Conservation (phyloP, 2,113 vertebrate genomes). For the Microtus richardsoni region DNA sequence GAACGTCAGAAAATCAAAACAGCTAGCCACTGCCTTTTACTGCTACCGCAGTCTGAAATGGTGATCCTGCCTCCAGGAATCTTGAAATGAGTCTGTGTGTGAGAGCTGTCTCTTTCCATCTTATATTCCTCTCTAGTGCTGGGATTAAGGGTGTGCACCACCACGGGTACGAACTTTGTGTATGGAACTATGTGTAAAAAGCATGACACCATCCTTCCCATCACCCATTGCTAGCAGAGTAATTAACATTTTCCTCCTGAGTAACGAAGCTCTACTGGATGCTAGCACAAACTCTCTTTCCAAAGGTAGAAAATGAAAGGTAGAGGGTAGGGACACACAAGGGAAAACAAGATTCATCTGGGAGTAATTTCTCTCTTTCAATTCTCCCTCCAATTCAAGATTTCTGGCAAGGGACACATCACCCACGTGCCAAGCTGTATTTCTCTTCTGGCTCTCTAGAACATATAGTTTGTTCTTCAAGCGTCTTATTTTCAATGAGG, state of each 20-base stretch:
- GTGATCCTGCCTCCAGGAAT: no score
- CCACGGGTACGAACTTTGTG: background rate
- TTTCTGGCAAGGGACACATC: slow-evolving; percentile 37
- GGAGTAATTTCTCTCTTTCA: background rate
- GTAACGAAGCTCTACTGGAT: background rate
- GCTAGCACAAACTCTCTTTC: background rate
- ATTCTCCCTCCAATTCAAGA: slow-evolving; percentile 17
- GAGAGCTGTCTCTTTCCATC: no score
- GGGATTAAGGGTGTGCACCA: no score
- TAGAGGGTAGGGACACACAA: slow-evolving; percentile 18
- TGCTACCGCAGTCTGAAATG: no score
- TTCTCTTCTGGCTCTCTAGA: background rate
- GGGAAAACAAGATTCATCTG: background rate
- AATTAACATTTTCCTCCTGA: background rate
- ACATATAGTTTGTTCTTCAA: background rate
- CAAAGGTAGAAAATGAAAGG: slow-evolving; percentile 17
- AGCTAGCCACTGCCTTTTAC: no score
- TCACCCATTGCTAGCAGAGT: background rate
- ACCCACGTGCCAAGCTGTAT: background rate
- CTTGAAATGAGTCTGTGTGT: no score
- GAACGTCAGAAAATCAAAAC: no score
- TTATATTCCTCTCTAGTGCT: no score
- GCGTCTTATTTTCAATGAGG: background rate
- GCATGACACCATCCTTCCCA: background rate
- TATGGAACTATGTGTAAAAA: background rate